Evolutionary conservation across 2,113 vertebrate species (phyloP).

Genomic region (Zosterops hypoxanthus): DNA sequence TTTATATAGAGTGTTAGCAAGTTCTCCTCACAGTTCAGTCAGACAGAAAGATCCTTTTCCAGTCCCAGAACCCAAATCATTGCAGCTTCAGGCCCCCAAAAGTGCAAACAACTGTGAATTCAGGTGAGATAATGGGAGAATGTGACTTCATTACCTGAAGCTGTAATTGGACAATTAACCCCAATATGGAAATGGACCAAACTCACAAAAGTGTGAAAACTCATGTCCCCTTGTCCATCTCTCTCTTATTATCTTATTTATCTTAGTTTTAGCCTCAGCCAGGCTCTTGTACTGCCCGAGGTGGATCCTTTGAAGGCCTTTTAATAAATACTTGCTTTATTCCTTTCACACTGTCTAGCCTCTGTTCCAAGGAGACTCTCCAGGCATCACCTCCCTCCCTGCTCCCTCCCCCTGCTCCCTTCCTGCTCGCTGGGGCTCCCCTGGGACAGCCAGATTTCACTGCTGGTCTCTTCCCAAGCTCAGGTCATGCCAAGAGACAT

Average conservation of each 20-base stretch:
- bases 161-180: background rate
- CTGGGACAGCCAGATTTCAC: background rate
- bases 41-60: background rate
- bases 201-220: background rate
- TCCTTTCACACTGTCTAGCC: background rate
- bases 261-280: background rate
- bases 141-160: background rate
- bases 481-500: background rate
- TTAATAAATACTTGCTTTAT: background rate
- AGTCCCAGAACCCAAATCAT: no score
- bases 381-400: background rate
- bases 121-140: no score
- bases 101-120: background rate
- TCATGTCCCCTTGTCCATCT: accelerated
- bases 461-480: background rate
- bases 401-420: no score
- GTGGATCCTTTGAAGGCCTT: background rate
- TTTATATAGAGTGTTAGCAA: accelerated
- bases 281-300: background rate
- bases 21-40: no score
- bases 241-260: no score
- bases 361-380: background rate
- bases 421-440: background rate
- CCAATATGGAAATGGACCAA: background rate
- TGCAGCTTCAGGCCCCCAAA: background rate